Evolutionary conservation across 92 coral and sea anemone genomes (phyloP).

Genomic region (Actinostola sp.): DNA sequence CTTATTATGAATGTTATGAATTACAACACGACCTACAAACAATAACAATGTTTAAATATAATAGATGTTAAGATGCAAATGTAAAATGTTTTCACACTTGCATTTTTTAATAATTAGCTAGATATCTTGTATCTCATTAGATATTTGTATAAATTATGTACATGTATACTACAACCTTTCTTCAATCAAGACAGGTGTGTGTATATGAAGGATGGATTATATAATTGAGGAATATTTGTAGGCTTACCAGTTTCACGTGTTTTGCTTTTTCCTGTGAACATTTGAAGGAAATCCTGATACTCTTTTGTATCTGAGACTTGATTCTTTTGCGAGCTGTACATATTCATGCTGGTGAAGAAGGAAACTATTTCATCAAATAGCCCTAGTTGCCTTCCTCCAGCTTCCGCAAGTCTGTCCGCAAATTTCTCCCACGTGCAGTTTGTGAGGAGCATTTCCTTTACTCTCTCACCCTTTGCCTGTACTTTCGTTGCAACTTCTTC

Average conservation of each 20-base stretch:
- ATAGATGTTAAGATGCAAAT: too few species aligned
- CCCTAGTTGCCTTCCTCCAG: constrained; percentile 4
- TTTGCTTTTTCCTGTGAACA: constrained; percentile 14
- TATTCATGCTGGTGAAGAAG: constrained; percentile 13
- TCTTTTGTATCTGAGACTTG: constrained; percentile 13
- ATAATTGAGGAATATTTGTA: neutral
- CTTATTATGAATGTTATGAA: too few species aligned
- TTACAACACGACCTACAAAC: too few species aligned
- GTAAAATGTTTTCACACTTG: too few species aligned
- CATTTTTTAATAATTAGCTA: too few species aligned
- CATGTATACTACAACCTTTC: too few species aligned
- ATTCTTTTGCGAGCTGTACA: neutral
- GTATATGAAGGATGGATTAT: neutral
- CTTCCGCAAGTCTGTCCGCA: neutral
- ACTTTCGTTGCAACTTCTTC: neutral
- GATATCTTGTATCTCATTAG: too few species aligned
- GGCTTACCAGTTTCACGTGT: constrained; percentile 12
- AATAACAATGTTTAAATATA: too few species aligned
- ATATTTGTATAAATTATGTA: too few species aligned
- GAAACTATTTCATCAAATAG: constrained; percentile 5
- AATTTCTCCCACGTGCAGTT: constrained; percentile 33
- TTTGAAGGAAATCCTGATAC: constrained; percentile 17
- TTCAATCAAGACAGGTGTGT: too few species aligned
- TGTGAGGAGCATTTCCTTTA: constrained; percentile 6
- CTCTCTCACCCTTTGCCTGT: neutral